Evolutionary conservation across 2,888 invertebrate genomes (phyloP), one percentile per base, ranked within the genome.

Genomic region (Cosmia trapezina): DNA sequence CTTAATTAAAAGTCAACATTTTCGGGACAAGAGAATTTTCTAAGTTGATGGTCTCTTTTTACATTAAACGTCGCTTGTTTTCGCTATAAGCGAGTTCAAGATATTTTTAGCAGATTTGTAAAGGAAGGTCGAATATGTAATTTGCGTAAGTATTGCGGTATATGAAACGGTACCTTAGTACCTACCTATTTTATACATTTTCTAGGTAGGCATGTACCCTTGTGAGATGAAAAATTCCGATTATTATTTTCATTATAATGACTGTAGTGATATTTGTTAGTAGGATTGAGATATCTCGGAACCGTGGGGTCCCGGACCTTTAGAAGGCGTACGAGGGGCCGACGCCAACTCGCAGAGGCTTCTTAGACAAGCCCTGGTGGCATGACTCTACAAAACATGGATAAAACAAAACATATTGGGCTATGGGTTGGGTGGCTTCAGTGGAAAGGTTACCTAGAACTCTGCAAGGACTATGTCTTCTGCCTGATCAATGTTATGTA

Each of bases 1-100:
- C 62, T 76, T 86, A 83, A 84, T 86, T 84, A 86, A 86, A 84
- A 83, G 76, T 76, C 72, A 84, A 84, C 79, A 83, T 79, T 84
- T 81, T 81, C 62, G 57, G 76, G 59, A 76, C 76, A 76, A 76
- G 73, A 56, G 59, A 79, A 82, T 78, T 86, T 81, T 74, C 70
- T 62, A 76, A 84, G 71, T 77, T 83, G 54, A 74, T 70, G 83
- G 69, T 72, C 74, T 72, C 72, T 74, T 85, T 84, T 79, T 67
- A 74, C 62, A 51, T 73, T 72, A 73, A 75, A 63, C 59, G 68
- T 41, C 51, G 51, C 68, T 83, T 86, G 79, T 79, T 83, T 84
- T 75, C 28, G n/a, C 59, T 77, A 67, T 65, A 70, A 61, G 66
- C 19, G 66, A 74, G 60, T 76, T 65, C 53, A 59, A 60, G 71